A percentile compares a stretch with the other conserved stretches of the same genome.
Evolutionary conservation across 2,888 invertebrate genomes (phyloP).

Genomic region (Drosophila planitibia): DNA sequence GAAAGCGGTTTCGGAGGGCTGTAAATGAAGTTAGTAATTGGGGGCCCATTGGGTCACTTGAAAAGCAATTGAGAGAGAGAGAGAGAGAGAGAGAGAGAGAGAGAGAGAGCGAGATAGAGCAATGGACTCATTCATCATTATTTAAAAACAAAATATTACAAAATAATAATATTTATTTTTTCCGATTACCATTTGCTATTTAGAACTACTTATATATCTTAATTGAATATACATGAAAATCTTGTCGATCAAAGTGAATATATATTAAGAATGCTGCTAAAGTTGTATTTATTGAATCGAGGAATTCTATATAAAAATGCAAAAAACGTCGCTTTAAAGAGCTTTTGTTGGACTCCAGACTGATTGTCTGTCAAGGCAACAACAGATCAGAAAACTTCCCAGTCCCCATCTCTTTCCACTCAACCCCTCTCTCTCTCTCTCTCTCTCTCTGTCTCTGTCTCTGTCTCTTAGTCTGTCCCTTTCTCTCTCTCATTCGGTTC

Average conservation of each 20-base stretch:
- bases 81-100: background rate
- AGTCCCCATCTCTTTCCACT: background rate
- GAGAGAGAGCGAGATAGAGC: background rate
- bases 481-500: constrained; percentile 16
- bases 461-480: background rate
- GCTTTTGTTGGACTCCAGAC: constrained; percentile 45
- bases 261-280: background rate
- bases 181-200: background rate
- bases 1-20: background rate
- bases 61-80: background rate
- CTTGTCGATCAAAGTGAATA: background rate
- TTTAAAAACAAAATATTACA: background rate
- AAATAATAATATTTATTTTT: background rate
- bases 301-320: background rate
- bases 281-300: background rate
- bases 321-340: background rate
- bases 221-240: background rate
- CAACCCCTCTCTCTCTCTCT: no score
- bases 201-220: background rate
- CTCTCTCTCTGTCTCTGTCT: background rate
- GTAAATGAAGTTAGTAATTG: background rate
- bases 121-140: no score
- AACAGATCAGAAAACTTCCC: constrained; percentile 10
- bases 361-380: constrained; percentile 43
- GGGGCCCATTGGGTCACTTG: constrained; percentile 13